A percentile compares a stretch with the other conserved stretches of the same genome.
Evolutionary conservation across 2,113 vertebrate species (phyloP).

Genomic region (Narcine bancroftii): DNA sequence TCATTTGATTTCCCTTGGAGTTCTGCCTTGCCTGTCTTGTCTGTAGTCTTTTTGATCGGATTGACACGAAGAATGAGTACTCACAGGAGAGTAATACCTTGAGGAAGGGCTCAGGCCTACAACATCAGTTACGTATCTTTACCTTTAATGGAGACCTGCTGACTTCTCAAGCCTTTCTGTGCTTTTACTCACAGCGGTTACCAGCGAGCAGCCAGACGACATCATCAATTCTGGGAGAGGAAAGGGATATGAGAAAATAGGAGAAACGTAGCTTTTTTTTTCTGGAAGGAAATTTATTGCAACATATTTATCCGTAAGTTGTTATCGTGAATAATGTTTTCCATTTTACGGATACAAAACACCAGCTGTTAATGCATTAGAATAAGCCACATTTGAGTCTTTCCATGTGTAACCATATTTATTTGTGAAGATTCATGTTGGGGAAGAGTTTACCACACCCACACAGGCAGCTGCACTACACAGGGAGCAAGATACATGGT

Average conservation of each 20-base stretch:
- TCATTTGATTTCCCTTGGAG: too few relatives aligned
- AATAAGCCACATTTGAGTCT: neutral
- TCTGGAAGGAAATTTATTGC: neutral
- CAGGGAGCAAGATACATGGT: neutral
- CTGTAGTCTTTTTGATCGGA: neutral
- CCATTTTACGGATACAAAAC: neutral
- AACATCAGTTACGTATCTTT: too few relatives aligned
- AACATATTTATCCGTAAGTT: neutral
- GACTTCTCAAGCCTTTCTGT: too few relatives aligned
- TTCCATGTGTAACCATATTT: neutral
- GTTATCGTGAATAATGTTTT: neutral
- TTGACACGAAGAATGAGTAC: neutral
- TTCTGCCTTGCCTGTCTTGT: neutral
- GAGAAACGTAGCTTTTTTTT: neutral
- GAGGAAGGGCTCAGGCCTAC: too few relatives aligned
- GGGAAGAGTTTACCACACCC: neutral
- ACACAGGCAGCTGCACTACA: neutral
- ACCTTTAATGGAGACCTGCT: too few relatives aligned
- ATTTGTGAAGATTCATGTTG: neutral
- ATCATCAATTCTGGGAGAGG: neutral
- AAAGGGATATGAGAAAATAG: neutral
- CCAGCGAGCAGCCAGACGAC: neutral
- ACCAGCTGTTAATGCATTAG: neutral
- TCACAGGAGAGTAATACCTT: too few relatives aligned
- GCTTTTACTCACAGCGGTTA: too few relatives aligned